Evolutionary conservation across 2,888 invertebrate genomes (phyloP), one percentile per base, ranked within the genome.

Genomic region (Dasypolia templi): DNA sequence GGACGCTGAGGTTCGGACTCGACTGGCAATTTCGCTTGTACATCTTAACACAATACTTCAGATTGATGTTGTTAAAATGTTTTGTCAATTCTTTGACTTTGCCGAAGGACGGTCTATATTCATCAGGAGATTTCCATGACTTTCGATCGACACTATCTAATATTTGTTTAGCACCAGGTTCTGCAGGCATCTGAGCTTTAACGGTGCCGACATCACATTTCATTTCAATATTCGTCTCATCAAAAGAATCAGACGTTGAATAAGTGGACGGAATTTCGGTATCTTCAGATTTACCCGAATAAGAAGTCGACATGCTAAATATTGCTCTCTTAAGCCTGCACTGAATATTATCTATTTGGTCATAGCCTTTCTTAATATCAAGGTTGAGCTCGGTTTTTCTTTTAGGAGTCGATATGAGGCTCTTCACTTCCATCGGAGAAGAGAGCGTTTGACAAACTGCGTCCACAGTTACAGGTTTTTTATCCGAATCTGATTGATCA

Each of bases 91-190:
- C 97, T 75, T 97, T 97, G 0, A 98, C 98, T 91, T 97, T 97
- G 1, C 98, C 98, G 75, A 97, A 97, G 0, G 97, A 97, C 32
- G 97, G 97, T 73, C 97, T 93, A 68, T 97, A 97, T 86, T 97
- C 97, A 85, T 97, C 97, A 0, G 97, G 97, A 0, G 97, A 97
- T 87, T 97, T 97, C 97, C 97, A 97, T 32, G 97, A 97, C 84
- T 97, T 97, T 65, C 93, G 92, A 74, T 95, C 93, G 62, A 93
- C 92, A 71, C 92, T 92, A 74, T 94, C 94, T 77, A 95, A 87
- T 58, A 95, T 92, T 86, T 93, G 90, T 76, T 93, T 95, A 39
- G 92, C 91, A n/a, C 93, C 91, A 11, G 88, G 86, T 55, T 93
- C 94, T 56, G 88, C 79, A 29, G 93, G 89, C 32, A 89, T 89